These are phyloP conservation scores for Narcine bancroftii DNA, from an alignment of 2,113 vertebrate species.

Conservation along the genomic window DNA sequence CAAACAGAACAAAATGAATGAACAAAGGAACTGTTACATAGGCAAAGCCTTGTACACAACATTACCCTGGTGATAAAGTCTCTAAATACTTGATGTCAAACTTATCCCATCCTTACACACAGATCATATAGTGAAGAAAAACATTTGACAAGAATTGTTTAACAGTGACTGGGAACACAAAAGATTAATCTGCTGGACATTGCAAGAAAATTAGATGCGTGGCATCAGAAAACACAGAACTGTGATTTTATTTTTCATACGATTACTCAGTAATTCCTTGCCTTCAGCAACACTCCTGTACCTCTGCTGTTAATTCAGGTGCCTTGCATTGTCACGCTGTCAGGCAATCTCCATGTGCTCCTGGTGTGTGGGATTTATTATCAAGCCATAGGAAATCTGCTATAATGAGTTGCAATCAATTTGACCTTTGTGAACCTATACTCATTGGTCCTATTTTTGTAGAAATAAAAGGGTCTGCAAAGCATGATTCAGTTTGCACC, in stretches of 20 bases:
- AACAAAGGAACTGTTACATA: neutral
- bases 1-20: neutral
- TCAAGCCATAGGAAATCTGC: neutral
- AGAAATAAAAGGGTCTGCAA: neutral
- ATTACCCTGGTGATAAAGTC: neutral
- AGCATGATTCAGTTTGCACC: too few species aligned
- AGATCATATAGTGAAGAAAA: neutral
- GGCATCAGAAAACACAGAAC: neutral
- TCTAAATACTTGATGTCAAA: neutral
- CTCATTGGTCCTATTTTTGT: neutral
- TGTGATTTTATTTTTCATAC: neutral
- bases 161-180: neutral
- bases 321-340: neutral
- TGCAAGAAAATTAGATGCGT: neutral
- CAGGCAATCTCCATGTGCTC: neutral
- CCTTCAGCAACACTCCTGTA: neutral
- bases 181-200: neutral
- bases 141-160: neutral
- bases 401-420: neutral
- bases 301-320: neutral
- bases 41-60: neutral
- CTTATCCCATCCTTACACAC: too few species aligned
- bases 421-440: neutral
- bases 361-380: neutral
- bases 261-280: neutral